A percentile compares a stretch with the other conserved stretches of the same genome.
Conservation (phyloP, 1,140 invertebrate genomes). For the Gonioctena quinquepunctata region DNA sequence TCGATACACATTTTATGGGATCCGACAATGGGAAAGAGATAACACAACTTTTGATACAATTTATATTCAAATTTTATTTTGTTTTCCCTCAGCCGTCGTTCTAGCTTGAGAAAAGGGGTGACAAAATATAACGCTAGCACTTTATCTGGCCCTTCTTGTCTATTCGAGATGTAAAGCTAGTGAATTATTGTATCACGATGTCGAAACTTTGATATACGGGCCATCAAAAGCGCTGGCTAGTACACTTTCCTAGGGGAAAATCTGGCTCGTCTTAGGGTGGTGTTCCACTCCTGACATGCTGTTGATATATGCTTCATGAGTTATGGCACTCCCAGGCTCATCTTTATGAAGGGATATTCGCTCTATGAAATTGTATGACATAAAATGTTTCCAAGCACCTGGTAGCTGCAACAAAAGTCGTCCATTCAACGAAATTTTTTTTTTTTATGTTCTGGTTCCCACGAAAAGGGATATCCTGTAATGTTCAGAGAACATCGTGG, state of each 20-base stretch:
- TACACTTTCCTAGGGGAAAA: neutral
- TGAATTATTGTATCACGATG: neutral
- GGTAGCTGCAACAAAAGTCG: too few species aligned
- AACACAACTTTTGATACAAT: neutral
- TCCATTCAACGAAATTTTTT: too few species aligned
- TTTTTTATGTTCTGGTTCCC: too few species aligned
- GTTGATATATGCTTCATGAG: neutral
- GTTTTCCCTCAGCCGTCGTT: neutral
- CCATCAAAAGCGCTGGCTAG: constrained; percentile 27
- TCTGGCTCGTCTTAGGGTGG: constrained; percentile 16
- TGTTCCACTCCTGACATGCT: constrained; percentile 3
- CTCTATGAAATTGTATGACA: neutral
- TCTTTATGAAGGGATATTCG: neutral
- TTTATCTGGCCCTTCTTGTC: neutral
- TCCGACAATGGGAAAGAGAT: neutral
- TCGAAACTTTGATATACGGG: constrained; percentile 23
- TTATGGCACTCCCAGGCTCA: neutral
- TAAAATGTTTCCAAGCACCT: too few species aligned
- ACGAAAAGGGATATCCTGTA: too few species aligned
- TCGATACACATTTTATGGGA: neutral
- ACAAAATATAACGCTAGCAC: neutral
- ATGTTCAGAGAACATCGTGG: too few species aligned
- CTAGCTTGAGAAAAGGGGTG: neutral
- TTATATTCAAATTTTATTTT: neutral
- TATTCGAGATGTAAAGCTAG: neutral